Evolutionary conservation across 2,113 vertebrate species (phyloP).

Genomic region (Phylloscopus trochiloides): DNA sequence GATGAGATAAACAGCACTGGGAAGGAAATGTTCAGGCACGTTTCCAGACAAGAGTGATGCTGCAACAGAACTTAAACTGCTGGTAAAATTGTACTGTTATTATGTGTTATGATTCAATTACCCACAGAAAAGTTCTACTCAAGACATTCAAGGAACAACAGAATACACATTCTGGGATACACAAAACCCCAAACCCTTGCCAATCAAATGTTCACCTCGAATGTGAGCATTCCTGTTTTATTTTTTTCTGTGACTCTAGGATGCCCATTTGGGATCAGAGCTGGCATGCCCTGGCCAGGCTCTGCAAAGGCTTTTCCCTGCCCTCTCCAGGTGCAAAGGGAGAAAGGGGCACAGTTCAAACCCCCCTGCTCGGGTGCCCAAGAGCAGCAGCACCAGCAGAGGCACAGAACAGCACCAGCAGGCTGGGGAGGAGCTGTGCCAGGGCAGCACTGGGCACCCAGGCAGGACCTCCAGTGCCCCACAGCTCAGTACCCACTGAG

Average conservation of each 20-base stretch:
- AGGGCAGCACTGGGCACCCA: not conserved
- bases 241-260: accelerated
- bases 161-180: not conserved
- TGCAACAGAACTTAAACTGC: not conserved
- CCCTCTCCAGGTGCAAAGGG: accelerated
- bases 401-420: too few relatives aligned
- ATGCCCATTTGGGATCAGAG: accelerated
- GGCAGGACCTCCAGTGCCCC: not conserved
- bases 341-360: not conserved
- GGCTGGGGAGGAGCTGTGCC: accelerated
- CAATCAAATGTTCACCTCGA: accelerated
- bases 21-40: not conserved
- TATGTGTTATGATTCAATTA: not conserved
- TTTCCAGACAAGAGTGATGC: not conserved
- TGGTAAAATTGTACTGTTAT: not conserved
- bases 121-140: not conserved
- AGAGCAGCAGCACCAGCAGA: too few relatives aligned
- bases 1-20: too few relatives aligned
- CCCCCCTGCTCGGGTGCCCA: too few relatives aligned
- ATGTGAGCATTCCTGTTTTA: accelerated
- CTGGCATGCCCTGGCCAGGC: not conserved
- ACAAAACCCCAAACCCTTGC: not conserved
- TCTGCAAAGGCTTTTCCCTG: not conserved
- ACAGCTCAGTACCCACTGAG: not conserved
- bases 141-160: not conserved